Conservation (phyloP, 2,888 invertebrate genomes). For the Yponomeuta sedellus region DNA sequence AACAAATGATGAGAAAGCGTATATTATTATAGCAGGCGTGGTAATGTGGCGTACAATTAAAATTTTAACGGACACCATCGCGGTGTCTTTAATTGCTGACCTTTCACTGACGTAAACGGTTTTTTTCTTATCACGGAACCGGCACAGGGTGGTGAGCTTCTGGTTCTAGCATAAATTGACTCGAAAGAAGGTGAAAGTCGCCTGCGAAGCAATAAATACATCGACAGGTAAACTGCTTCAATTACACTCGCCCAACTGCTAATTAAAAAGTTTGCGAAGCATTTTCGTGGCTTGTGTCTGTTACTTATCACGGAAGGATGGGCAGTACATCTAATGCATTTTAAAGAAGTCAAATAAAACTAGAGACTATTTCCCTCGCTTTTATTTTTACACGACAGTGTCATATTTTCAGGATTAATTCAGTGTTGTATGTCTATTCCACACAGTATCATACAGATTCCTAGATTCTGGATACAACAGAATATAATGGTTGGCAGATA, state of each 20-base stretch:
- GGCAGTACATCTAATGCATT: neutral
- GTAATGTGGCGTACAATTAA: constrained; percentile 1
- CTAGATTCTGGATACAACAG: too few species aligned
- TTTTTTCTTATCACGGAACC: neutral
- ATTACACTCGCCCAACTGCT: neutral
- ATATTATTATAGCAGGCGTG: neutral
- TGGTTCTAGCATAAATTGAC: neutral
- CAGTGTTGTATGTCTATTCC: neutral
- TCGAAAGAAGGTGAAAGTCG: neutral
- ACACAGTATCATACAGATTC: neutral
- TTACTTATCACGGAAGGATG: neutral
- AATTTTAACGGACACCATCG: constrained; percentile 3
- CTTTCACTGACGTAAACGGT: neutral
- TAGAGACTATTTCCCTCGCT: neutral
- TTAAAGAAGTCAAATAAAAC: neutral
- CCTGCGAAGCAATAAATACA: neutral
- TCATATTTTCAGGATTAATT: too few species aligned
- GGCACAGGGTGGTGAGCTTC: neutral
- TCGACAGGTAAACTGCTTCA: neutral
- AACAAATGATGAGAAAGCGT: constrained; percentile 7
- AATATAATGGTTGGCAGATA: too few species aligned
- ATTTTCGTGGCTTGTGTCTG: neutral
- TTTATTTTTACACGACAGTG: too few species aligned
- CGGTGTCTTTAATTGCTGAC: constrained; percentile 2
- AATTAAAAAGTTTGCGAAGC: neutral